A percentile compares a stretch with the other conserved stretches of the same genome.
Conservation (phyloP, 53 echinoderm and acorn worm species). For the Astropecten irregularis region DNA sequence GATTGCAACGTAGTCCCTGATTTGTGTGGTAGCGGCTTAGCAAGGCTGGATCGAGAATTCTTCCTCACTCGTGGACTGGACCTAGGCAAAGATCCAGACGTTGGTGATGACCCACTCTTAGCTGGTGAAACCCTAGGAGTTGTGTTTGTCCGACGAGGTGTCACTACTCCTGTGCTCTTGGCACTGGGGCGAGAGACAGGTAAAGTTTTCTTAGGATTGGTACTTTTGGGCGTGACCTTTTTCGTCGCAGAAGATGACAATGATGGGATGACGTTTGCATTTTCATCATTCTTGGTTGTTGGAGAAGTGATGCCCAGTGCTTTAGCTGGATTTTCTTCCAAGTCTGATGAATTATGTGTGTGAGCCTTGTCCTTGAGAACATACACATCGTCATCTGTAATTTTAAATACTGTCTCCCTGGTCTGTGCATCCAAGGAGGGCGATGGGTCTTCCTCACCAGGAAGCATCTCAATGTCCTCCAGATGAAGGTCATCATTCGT, state of each 20-base stretch:
- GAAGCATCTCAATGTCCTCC: background rate
- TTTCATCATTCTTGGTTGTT: conserved; percentile 25
- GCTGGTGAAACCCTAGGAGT: background rate
- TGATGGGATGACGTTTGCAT: conserved; percentile 43
- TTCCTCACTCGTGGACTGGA: conserved; percentile 21
- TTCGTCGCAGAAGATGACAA: conserved; percentile 8
- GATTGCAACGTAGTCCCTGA: background rate
- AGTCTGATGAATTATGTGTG: background rate
- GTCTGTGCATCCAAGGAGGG: background rate
- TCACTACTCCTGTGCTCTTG: background rate
- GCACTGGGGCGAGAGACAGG: background rate
- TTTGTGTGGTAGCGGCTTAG: background rate
- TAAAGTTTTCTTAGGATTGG: background rate
- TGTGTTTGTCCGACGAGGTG: conserved; percentile 9
- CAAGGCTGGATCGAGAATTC: background rate
- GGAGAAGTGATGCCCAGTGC: background rate
- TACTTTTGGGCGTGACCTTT: background rate
- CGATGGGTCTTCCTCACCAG: background rate
- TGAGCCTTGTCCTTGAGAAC: conserved; percentile 41
- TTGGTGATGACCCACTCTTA: background rate
- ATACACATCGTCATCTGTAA: conserved; percentile 65
- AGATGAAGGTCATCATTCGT: background rate
- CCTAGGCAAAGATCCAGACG: background rate
- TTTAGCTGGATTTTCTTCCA: conserved; percentile 9
- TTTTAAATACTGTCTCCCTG: conserved; percentile 47